Percentiles rank a stretch among this genome's conserved stretches.
Evolutionary conservation across 2,888 invertebrate species (phyloP).

Genomic region (Siphlonurus alternatus): DNA sequence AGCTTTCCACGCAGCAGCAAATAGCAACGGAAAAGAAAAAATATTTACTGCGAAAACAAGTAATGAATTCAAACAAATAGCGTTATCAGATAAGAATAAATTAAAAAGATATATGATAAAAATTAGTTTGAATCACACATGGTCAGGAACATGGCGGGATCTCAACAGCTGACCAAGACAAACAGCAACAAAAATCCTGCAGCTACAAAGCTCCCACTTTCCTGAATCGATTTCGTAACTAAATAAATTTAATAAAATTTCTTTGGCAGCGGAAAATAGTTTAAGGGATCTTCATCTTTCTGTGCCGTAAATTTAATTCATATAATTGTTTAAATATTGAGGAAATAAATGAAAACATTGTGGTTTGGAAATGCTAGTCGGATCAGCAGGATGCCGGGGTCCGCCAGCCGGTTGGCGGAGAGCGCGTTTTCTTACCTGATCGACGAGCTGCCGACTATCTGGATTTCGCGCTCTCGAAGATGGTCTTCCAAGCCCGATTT

Average conservation of each 20-base stretch:
- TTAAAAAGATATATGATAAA: neutral
- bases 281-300: too few species aligned
- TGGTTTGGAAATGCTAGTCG: neutral
- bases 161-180: slow-evolving; percentile 1
- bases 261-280: too few species aligned
- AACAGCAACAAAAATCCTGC: neutral
- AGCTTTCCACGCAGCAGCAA: neutral
- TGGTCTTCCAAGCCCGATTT: slow-evolving; percentile 34
- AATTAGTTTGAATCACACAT: neutral
- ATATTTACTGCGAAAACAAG: too few species aligned
- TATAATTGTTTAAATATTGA: too few species aligned
- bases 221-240: too few species aligned
- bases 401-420: neutral
- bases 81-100: too few species aligned
- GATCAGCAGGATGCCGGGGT: neutral
- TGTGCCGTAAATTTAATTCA: too few species aligned
- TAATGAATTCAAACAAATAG: too few species aligned
- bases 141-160: neutral
- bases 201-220: neutral
- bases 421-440: slow-evolving; percentile 27
- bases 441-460: slow-evolving; percentile 25
- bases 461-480: slow-evolving; percentile 32
- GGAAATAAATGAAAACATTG: too few species aligned
- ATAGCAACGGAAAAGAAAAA: neutral
- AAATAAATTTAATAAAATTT: too few species aligned